phyloP scores from a whole-genome alignment of 2,113 vertebrate species.

The Rhineura floridana region DNA sequence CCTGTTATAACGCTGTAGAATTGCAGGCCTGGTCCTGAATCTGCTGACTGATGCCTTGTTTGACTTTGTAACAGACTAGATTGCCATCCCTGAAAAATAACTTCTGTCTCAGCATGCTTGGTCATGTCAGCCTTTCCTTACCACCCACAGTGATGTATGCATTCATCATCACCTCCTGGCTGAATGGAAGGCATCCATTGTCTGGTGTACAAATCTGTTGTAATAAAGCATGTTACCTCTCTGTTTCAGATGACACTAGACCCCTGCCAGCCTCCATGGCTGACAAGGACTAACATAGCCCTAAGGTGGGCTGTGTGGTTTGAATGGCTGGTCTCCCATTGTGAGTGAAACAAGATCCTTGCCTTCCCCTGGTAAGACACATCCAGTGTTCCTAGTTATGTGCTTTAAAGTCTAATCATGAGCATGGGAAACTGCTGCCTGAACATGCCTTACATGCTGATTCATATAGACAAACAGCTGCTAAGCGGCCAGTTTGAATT shows the following conservation, averaged over 20 bases:
- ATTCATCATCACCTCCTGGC: background rate
- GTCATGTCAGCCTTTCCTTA: slow-evolving; percentile 18
- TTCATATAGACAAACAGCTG: background rate
- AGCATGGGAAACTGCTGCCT: background rate
- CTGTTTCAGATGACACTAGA: background rate
- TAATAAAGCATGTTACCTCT: background rate
- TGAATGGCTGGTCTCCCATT: background rate
- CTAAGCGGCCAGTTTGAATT: background rate
- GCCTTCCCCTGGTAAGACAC: background rate
- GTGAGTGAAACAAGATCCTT: background rate
- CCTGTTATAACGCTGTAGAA: background rate
- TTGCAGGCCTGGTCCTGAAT: background rate
- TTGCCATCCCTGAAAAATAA: background rate
- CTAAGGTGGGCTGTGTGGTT: background rate
- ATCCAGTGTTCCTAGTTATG: background rate
- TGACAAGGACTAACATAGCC: background rate
- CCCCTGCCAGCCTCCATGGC: too few relatives aligned
- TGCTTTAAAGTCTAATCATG: background rate
- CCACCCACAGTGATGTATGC: background rate
- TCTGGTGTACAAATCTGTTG: background rate
- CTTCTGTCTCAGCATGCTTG: slow-evolving; percentile 1
- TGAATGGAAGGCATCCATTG: accelerated
- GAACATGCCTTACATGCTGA: background rate
- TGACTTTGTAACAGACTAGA: background rate
- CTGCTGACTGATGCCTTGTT: background rate